phyloP scores from a whole-genome alignment of 2,797 vertebrate species.

The Argyrosomus regius region DNA sequence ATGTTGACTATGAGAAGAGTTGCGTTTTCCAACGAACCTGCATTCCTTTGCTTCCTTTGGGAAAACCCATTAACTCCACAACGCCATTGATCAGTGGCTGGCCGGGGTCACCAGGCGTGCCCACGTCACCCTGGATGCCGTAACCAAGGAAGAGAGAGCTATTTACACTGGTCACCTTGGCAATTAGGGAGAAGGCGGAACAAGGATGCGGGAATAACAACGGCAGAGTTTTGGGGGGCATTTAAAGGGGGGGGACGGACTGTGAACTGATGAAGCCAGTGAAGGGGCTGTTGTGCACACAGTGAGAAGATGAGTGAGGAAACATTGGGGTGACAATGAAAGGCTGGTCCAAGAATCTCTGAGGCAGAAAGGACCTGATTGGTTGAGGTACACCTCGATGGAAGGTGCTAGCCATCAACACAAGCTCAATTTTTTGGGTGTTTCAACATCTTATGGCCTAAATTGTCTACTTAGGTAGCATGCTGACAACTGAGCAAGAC shows the following conservation, averaged over 20 bases:
- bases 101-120: slow-evolving; percentile 89
- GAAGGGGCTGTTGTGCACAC: slow-evolving; percentile 6
- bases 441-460: not conserved
- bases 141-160: slow-evolving; percentile 80
- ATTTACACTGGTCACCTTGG: slow-evolving; percentile 46
- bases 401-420: not conserved
- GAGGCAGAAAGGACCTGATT: slow-evolving; percentile 7
- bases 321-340: not conserved
- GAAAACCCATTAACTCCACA: slow-evolving; percentile 91
- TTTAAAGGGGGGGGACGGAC: slow-evolving; percentile 11
- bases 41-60: slow-evolving; percentile 92
- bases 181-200: slow-evolving; percentile 7
- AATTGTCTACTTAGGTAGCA: not conserved
- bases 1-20: not conserved
- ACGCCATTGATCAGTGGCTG: slow-evolving; percentile 89
- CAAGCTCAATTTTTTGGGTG: not conserved
- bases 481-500: not conserved
- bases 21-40: slow-evolving; percentile 85
- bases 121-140: slow-evolving; percentile 90
- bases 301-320: slow-evolving; percentile 25
- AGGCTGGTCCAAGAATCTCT: slow-evolving; percentile 21
- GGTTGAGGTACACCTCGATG: not conserved
- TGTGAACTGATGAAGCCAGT: slow-evolving; percentile 30
- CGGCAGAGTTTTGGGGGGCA: not conserved
- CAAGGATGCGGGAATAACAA: slow-evolving; percentile 10